These are phyloP conservation scores for Alethe castanea DNA, from an alignment of 2,113 vertebrate genomes.

Conservation along the genomic window DNA sequence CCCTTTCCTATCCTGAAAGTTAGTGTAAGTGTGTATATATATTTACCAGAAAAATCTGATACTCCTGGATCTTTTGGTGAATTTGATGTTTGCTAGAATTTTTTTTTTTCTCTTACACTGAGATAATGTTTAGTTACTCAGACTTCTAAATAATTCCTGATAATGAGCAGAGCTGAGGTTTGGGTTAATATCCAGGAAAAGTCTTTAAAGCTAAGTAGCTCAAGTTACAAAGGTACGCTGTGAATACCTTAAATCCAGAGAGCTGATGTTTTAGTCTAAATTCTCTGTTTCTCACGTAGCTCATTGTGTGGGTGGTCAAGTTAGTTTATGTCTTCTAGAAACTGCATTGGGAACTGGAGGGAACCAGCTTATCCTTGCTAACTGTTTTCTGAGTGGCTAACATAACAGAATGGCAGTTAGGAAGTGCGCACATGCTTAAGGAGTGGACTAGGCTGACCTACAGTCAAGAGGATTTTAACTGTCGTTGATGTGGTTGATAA, in stretches of 20 bases:
- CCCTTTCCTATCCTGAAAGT: accelerated
- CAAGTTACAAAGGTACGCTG: background rate
- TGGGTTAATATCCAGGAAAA: background rate
- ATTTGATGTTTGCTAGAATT: background rate
- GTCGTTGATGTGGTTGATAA: background rate
- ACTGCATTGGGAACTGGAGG: background rate
- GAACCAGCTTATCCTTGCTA: accelerated
- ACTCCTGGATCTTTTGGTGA: background rate
- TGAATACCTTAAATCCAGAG: background rate
- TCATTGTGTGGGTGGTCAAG: background rate
- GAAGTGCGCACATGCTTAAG: accelerated
- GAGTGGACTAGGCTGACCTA: background rate
- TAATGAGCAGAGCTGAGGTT: background rate
- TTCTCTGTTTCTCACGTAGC: background rate
- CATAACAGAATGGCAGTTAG: accelerated
- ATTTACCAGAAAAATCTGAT: background rate
- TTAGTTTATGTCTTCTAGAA: background rate
- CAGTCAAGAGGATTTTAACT: background rate
- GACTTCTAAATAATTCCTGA: background rate
- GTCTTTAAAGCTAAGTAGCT: background rate
- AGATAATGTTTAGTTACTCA: background rate
- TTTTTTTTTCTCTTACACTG: background rate
- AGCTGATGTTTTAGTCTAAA: background rate
- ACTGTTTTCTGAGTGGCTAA: background rate
- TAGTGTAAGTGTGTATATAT: background rate